phyloP scores from a whole-genome alignment of 2,888 invertebrate genomes.

The Eulithis testata region DNA sequence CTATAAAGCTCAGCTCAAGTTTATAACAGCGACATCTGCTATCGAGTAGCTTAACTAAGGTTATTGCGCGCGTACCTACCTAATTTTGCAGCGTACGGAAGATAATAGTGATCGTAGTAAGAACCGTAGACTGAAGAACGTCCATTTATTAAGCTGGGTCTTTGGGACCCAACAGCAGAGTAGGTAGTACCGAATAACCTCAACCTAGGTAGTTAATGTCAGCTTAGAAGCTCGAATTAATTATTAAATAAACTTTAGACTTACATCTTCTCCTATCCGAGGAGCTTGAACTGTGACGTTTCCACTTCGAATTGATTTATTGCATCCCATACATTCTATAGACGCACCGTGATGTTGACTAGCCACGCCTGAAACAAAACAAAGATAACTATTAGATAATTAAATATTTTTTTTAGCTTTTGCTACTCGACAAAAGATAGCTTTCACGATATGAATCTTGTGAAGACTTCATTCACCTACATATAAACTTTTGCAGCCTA shows the following conservation, averaged over 20 bases:
- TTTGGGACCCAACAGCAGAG: no score
- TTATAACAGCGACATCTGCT: slow-evolving; percentile 46
- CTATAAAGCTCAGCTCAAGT: no score
- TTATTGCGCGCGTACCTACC: no score
- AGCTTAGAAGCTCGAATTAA: not conserved
- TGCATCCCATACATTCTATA: slow-evolving; percentile 92
- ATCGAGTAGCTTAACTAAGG: slow-evolving; percentile 18
- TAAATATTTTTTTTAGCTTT: slow-evolving; percentile 13
- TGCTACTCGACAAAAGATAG: slow-evolving; percentile 55
- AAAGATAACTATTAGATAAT: not conserved
- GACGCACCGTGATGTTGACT: slow-evolving; percentile 85
- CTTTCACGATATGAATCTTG: slow-evolving; percentile 25
- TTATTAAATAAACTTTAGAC: slow-evolving; percentile 19
- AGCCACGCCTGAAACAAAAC: slow-evolving; percentile 77
- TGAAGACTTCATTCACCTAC: not conserved
- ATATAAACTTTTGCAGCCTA: slow-evolving; percentile 20
- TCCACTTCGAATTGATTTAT: slow-evolving; percentile 90
- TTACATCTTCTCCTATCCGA: slow-evolving; percentile 89
- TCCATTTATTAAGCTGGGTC: no score
- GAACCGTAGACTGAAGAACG: no score
- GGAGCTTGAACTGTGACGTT: slow-evolving; percentile 94
- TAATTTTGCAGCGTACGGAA: not conserved
- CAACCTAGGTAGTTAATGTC: no score
- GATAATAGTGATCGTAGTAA: not conserved
- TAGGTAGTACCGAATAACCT: no score